These are phyloP conservation scores for Erynnis tages DNA, from an alignment of 2,888 invertebrate species.

Conservation along the genomic window DNA sequence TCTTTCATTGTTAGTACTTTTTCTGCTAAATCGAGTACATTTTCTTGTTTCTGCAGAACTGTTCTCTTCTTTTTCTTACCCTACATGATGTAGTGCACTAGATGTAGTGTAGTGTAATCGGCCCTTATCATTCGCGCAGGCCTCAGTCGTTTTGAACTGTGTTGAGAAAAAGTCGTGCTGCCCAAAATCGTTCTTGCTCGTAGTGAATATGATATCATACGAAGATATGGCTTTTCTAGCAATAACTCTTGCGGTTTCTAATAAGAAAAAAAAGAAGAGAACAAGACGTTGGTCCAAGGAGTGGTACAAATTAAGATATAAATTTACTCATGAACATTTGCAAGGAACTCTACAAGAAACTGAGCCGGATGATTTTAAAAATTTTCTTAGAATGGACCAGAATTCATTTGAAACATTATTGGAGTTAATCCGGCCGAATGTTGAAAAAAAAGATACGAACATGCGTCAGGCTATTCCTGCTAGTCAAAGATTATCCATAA, in stretches of 20 bases:
- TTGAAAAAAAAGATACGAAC: constrained; percentile 30
- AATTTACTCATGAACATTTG: constrained; percentile 29
- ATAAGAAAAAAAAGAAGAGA: background rate
- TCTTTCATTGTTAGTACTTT: no score
- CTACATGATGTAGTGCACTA: no score
- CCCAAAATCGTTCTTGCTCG: no score
- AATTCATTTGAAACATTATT: constrained; percentile 29
- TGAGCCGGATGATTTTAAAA: constrained; percentile 20
- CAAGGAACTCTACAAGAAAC: constrained; percentile 28
- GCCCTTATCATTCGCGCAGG: no score
- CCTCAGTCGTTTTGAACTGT: no score
- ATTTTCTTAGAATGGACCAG: constrained; percentile 28
- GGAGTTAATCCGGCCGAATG: constrained; percentile 29
- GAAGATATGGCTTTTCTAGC: background rate
- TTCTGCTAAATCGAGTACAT: no score
- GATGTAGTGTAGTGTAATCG: no score
- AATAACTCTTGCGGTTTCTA: constrained; percentile 6
- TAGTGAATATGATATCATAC: background rate
- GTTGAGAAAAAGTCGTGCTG: no score
- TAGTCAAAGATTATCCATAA: no score
- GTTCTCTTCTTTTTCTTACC: no score
- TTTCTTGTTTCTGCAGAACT: no score
- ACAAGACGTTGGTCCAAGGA: constrained; percentile 1
- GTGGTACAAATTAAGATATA: background rate
- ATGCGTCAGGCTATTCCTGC: no score